These are phyloP conservation scores for Drosophila simulans DNA, from an alignment of 1,140 invertebrate genomes.

Conservation along the genomic window DNA sequence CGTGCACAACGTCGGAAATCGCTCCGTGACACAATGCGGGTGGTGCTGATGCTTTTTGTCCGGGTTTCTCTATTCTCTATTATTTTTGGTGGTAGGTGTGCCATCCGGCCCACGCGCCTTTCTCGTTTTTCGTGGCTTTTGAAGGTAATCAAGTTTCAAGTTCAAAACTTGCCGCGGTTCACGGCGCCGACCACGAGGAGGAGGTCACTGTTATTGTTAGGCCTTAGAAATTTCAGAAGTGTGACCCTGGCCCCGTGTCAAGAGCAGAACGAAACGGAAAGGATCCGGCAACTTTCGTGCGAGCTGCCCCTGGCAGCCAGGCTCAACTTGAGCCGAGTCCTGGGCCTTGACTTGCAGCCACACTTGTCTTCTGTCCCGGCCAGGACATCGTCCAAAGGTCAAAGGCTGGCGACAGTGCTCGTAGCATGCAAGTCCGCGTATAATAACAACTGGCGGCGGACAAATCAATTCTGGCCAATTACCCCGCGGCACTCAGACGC, in stretches of 20 bases:
- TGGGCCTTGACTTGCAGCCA: constrained; percentile 63
- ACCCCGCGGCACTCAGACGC: constrained; percentile 3
- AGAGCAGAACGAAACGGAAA: constrained; percentile 28
- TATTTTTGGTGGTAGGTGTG: constrained; percentile 30
- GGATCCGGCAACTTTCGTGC: constrained; percentile 32
- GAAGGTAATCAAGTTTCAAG: constrained; percentile 83
- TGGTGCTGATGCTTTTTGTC: constrained; percentile 41
- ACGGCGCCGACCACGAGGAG: constrained; percentile 49
- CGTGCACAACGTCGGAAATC: constrained; percentile 68
- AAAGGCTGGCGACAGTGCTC: constrained; percentile 19
- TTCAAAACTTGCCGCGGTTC: constrained; percentile 76
- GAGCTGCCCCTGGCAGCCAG: constrained; percentile 45
- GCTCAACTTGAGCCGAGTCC: constrained; percentile 7
- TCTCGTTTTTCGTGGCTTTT: constrained; percentile 71
- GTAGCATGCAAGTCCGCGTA: background rate
- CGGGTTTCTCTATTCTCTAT: background rate
- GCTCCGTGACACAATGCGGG: constrained; percentile 75
- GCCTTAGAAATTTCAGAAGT: constrained; percentile 50
- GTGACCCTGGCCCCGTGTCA: constrained; percentile 70
- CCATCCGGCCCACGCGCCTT: constrained; percentile 33
- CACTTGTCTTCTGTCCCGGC: constrained; percentile 28
- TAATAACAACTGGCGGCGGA: background rate
- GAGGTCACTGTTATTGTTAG: constrained; percentile 60
- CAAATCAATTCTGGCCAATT: constrained; percentile 28
- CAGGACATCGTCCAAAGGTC: constrained; percentile 41